Conservation (phyloP, 2,113 vertebrate genomes). For the Apodemus sylvaticus region DNA sequence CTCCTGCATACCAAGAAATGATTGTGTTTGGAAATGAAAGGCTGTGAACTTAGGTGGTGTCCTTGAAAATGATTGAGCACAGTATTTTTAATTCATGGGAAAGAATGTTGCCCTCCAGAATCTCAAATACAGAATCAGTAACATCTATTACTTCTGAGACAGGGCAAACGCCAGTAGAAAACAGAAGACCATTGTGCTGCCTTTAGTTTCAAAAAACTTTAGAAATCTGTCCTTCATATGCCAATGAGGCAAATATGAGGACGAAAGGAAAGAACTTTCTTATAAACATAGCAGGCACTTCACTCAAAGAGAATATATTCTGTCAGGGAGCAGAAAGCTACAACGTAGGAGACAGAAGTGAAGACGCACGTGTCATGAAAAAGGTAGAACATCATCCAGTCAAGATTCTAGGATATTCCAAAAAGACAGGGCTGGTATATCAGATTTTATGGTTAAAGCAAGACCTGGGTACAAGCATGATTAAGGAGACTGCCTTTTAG, state of each 20-base stretch:
- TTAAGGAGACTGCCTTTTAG: not conserved
- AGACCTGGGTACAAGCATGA: not conserved
- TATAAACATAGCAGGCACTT: not conserved
- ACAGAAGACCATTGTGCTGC: not conserved
- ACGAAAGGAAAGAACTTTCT: not conserved
- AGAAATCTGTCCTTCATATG: not conserved
- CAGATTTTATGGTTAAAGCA: not conserved
- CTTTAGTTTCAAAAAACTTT: not conserved
- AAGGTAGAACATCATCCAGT: fast-evolving
- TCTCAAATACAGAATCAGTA: too few species aligned
- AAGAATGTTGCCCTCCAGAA: not conserved
- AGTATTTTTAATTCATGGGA: not conserved
- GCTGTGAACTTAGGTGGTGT: not conserved
- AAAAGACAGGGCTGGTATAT: not conserved
- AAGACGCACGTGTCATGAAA: too few species aligned
- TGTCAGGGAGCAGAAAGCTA: too few species aligned
- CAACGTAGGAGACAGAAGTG: not conserved
- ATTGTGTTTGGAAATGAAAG: not conserved
- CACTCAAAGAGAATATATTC: not conserved
- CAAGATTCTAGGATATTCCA: not conserved
- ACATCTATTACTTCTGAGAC: not conserved
- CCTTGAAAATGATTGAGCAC: not conserved
- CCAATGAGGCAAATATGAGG: not conserved
- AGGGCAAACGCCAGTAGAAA: not conserved
- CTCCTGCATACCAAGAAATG: not conserved